Percentiles rank a stretch among this genome's conserved stretches.
Conservation (phyloP, 2,113 vertebrate species). For the Peucedramus taeniatus region DNA sequence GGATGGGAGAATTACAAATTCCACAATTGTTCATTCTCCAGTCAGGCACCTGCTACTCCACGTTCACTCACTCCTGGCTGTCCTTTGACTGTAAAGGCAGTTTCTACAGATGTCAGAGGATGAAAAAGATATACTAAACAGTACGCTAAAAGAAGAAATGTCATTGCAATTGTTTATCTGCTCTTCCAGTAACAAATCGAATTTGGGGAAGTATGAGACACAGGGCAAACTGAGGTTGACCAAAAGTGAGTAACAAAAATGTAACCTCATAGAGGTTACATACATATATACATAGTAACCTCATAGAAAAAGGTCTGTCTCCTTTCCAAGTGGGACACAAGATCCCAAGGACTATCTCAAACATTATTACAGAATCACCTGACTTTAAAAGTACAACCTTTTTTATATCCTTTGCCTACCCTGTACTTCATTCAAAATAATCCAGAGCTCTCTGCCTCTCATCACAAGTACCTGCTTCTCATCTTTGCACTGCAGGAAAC, state of each 20-base stretch:
- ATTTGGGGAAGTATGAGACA: background rate
- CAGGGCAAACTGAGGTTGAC: background rate
- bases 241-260: background rate
- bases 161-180: background rate
- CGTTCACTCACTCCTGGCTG: background rate
- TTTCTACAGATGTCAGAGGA: background rate
- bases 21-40: background rate
- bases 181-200: background rate
- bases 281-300: too few relatives aligned
- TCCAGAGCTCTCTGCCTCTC: background rate
- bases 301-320: background rate
- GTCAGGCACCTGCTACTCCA: background rate
- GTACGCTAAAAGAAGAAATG: background rate
- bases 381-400: background rate
- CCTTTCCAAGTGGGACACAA: background rate
- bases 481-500: constrained; percentile 15
- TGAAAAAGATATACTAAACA: background rate
- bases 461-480: constrained; percentile 15
- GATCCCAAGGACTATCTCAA: background rate
- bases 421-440: background rate
- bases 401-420: background rate
- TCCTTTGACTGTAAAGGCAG: background rate
- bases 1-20: background rate
- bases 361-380: background rate
- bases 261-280: fast-evolving